Evolutionary conservation across 1,140 invertebrate genomes (phyloP), one percentile per base, ranked within the genome.

Genomic region (Lordiphosa clarofinis): DNA sequence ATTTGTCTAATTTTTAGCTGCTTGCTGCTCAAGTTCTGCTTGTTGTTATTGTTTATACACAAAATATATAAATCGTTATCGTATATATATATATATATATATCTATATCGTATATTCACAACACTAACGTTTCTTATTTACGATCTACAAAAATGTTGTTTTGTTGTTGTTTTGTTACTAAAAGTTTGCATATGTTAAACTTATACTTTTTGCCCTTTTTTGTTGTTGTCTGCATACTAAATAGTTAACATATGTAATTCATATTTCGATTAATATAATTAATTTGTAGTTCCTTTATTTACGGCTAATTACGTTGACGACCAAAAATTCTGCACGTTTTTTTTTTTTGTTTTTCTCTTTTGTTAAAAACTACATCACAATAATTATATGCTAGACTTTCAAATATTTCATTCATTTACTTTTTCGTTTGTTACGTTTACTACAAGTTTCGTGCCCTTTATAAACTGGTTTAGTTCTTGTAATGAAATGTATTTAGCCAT

Each of bases 301-400:
- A 57, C 56, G 37, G 62, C 70, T 63, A 56, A 82, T 55, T 84
- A 69, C 55, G 47, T 47, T 40, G 60, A 52, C 59, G 63, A 65
- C 63, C 64, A 73, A 73, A 75, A 73, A 64, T 68, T 68, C 36
- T 61, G 60, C 47, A 52, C 49, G 38, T 46, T 54, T 40, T 46
- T 61, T 67, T 62, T 57, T 55, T 56, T 38, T 70, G 13, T 66
- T 21, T 67, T 50, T 15, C 15, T 15, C 47, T 61, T 76, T 73
- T 79, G 74, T 86, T 87, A 73, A 82, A 78, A 86, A 86, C 86
- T 87, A 87, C 86, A 87, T 87, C 86, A 87, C 86, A 87, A 87
- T 87, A 86, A 87, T 87, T 87, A 87, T 70, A 87, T 87, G 74
- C 86, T 87, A 87, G 61, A 74, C 71, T 60, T 73, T 73, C 37